These are phyloP conservation scores for Drosophila navojoa DNA, from an alignment of 1,140 invertebrate species.

Conservation along the genomic window DNA sequence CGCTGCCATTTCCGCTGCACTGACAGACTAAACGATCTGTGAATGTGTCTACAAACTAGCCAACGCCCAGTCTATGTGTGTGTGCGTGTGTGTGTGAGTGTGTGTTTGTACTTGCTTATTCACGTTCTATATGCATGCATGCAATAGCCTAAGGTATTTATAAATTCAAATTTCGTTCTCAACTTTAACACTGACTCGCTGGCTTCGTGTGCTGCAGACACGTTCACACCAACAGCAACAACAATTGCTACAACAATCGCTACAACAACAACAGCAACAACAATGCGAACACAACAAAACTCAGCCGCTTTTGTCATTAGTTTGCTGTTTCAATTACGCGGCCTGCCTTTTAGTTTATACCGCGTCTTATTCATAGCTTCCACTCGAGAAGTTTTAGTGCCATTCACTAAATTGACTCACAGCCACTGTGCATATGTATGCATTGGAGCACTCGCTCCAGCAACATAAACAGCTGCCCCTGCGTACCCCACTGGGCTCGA, in stretches of 20 bases:
- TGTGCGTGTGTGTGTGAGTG: not conserved
- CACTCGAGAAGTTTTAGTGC: constrained; percentile 10
- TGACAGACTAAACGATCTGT: constrained; percentile 39
- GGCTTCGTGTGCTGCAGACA: constrained; percentile 33
- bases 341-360: not conserved
- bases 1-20: constrained; percentile 42
- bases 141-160: constrained; percentile 37
- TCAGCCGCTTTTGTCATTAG: constrained; percentile 30
- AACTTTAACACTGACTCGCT: constrained; percentile 2
- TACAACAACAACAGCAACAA: not conserved
- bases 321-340: constrained; percentile 33
- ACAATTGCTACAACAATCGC: constrained; percentile 4
- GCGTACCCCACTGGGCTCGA: too few species aligned
- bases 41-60: constrained; percentile 16
- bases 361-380: constrained; percentile 10
- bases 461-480: not conserved
- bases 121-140: constrained; percentile 30
- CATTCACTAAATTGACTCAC: constrained; percentile 47
- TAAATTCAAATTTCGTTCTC: constrained; percentile 52
- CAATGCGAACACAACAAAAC: not conserved
- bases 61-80: constrained; percentile 8
- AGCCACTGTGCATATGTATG: not conserved
- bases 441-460: constrained; percentile 7
- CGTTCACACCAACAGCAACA: constrained; percentile 32
- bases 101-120: constrained; percentile 22